phyloP scores from a whole-genome alignment of 2,888 invertebrate species.

The Drosophila suboccidentalis region DNA sequence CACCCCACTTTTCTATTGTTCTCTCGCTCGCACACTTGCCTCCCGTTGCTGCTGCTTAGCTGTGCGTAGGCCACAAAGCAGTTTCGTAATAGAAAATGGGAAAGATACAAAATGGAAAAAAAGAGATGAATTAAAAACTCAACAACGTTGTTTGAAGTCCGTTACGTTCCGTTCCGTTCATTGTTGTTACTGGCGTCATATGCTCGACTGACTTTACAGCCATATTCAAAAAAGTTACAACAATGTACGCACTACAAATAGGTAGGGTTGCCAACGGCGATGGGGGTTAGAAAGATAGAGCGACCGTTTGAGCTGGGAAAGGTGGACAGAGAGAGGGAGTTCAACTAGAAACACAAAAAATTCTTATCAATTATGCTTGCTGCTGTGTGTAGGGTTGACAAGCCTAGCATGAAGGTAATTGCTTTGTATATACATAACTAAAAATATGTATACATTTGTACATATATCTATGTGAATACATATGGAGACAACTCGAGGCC shows the following conservation, averaged over 20 bases:
- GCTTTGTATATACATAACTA: conserved; percentile 12
- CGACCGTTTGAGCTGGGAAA: not conserved
- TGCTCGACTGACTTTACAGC: conserved; percentile 68
- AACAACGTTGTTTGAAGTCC: conserved; percentile 48
- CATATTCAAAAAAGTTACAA: conserved; percentile 55
- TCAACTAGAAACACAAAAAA: conserved; percentile 22
- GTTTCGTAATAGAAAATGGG: conserved; percentile 71
- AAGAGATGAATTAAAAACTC: conserved; percentile 33
- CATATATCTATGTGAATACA: conserved; percentile 7
- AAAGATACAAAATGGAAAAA: conserved; percentile 43
- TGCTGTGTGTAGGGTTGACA: conserved; percentile 40
- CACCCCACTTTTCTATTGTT: conserved; percentile 39
- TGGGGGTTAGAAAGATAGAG: not conserved
- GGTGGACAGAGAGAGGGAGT: conserved; percentile 7
- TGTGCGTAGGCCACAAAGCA: conserved; percentile 70
- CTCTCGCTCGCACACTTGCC: conserved; percentile 23
- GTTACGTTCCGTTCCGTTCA: conserved; percentile 44
- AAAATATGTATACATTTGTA: not conserved
- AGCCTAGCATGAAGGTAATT: conserved; percentile 33
- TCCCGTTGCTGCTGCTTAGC: conserved; percentile 55
- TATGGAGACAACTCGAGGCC: conserved; percentile 31
- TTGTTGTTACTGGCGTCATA: conserved; percentile 52
- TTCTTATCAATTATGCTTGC: conserved; percentile 69
- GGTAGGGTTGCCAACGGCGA: conserved; percentile 14
- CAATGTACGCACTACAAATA: conserved; percentile 46